Base-by-base conservation (phyloP, 1,140 invertebrate genomes). In the Adelges cooleyi region DNA sequence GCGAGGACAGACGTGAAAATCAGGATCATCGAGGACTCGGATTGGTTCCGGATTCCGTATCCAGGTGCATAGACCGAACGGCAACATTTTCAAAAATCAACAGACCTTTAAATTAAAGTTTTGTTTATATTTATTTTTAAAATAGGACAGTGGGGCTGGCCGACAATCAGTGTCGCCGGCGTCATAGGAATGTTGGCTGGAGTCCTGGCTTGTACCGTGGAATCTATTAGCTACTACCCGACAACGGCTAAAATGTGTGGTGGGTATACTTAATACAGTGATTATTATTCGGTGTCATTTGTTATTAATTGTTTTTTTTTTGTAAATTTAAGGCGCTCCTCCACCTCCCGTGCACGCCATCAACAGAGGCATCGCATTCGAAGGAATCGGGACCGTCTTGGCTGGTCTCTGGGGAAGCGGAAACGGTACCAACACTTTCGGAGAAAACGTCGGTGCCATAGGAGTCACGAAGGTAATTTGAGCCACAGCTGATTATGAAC, bases 391-490 rank as follows among this genome's bases (percentile, higher is more conserved):
- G 10, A 90, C 87, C 0, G 75, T 91, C 3, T 72, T 93, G 9
- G 87, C 89, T 0, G 90, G 89, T 0, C 75, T 90, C 1, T 87
- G 86, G 81, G 90, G 90, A 3, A 86, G 80, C 72, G 87, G 86
- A 4, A 91, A 91, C 71, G 90, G 89, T 2, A 90, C 90, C 2
- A 92, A 91, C 66, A 92, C 89, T 0, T 92, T 90, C 70, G 85
- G 86, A 17, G 88, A 91, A 75, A 95, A 95, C 74, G 88, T 95
- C 46, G 90, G 90, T 4, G 89, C 89, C 11, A 92, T 95, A 67
- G 89, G 89, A 50, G 81, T 83, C 6, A 83, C 82, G 3, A 83
- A 82, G 75, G 81, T 82, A 70, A 62, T 0, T 2, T 22, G 2
- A n/a, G n/a, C n/a, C n/a, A n/a, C n/a, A n/a, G n/a, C n/a, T n/a